A percentile compares a stretch with the other conserved stretches of the same genome.
Conservation (phyloP, 2,888 invertebrate genomes). For the Disparrhopalites patrizii region DNA sequence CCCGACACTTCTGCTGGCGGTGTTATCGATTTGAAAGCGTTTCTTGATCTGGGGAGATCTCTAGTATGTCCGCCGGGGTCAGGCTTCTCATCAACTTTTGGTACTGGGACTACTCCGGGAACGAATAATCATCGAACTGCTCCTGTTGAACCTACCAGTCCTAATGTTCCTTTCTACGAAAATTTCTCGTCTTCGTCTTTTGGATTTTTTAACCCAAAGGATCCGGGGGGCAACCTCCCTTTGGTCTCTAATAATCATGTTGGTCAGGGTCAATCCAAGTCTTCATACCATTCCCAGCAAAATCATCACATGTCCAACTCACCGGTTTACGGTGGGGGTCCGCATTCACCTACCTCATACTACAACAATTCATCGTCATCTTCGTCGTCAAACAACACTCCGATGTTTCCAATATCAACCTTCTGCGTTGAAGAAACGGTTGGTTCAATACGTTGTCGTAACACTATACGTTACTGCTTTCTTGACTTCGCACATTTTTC, state of each 20-base stretch:
- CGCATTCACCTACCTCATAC: conserved; percentile 28
- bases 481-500: too few relatives aligned
- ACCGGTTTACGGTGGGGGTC: conserved; percentile 18
- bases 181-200: conserved; percentile 46
- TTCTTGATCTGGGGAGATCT: conserved; percentile 42
- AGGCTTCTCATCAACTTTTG: conserved; percentile 7
- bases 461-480: too few relatives aligned
- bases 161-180: conserved; percentile 38
- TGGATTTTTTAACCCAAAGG: conserved; percentile 47
- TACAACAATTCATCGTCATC: conserved; percentile 24
- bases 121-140: conserved; percentile 22
- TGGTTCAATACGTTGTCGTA: not conserved
- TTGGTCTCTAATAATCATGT: conserved; percentile 24
- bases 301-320: conserved; percentile 32
- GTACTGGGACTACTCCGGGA: not conserved
- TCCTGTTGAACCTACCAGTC: conserved; percentile 23
- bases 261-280: conserved; percentile 27
- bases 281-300: conserved; percentile 40
- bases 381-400: conserved; percentile 30
- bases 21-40: conserved; percentile 43
- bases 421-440: conserved; percentile 46
- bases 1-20: conserved; percentile 27
- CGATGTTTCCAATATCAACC: conserved; percentile 46
- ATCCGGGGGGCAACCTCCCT: conserved; percentile 31
- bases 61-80: conserved; percentile 15